A percentile compares a stretch with the other conserved stretches of the same genome.
Evolutionary conservation across 2,113 vertebrate genomes (phyloP).

Genomic region (Malurus elegans): DNA sequence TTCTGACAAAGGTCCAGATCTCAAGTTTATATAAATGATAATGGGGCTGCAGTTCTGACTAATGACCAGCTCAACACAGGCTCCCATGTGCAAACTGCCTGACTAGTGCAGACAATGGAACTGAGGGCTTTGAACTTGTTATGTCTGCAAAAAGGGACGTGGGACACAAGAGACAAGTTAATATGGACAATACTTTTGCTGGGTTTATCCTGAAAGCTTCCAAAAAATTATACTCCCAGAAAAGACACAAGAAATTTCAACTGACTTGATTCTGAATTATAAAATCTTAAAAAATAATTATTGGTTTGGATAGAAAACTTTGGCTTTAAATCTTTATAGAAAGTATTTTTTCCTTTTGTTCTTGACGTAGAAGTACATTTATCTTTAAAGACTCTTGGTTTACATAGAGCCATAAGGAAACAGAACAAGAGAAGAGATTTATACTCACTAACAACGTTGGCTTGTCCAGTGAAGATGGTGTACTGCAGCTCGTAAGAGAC

Average conservation of each 20-base stretch:
- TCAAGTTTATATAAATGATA: neutral
- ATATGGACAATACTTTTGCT: neutral
- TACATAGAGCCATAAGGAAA: neutral
- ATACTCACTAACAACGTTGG: conserved; percentile 96
- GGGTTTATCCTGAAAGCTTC: neutral
- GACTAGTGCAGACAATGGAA: neutral
- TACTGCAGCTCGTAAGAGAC: conserved; percentile 97
- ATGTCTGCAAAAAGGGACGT: neutral
- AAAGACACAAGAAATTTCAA: neutral
- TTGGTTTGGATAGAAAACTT: neutral
- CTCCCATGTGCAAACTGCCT: neutral
- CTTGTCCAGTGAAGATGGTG: conserved; percentile 94
- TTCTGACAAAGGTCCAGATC: neutral
- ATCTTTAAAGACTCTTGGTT: neutral
- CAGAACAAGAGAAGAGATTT: neutral
- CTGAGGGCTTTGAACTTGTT: neutral
- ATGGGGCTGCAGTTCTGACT: neutral
- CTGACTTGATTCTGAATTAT: neutral
- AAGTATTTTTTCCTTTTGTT: neutral
- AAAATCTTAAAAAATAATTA: neutral
- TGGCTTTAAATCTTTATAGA: neutral
- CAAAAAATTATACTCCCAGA: neutral
- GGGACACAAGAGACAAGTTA: neutral
- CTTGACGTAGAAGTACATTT: neutral
- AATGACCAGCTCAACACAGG: neutral